Base-by-base conservation (phyloP, 2,797 vertebrate genomes). In the Cyclopterus lumpus region DNA sequence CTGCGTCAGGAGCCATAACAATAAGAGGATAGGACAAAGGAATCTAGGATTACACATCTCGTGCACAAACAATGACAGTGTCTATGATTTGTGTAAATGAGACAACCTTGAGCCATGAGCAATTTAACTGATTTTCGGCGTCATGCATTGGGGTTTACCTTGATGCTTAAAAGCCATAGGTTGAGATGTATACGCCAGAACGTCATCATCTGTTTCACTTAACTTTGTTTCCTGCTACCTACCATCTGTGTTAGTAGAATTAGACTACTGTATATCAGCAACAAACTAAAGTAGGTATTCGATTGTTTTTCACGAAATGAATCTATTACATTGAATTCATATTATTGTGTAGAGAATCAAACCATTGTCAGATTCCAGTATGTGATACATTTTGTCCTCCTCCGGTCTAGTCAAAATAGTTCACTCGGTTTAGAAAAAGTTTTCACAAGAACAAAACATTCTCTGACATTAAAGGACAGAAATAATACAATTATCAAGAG, bases 41-140 rank as follows among this genome's bases (percentile, higher is more conserved):
- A 86, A 87, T 86, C 73, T 80, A 73, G 88, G 88, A 90, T 92
- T 92, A 92, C 77, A 83, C 72, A 80, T 79, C 70, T 87, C 64
- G 75, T 54, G 71, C 57, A 54, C 83, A 88, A 91, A 93, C 88
- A 92, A 79, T 81, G 64, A 82, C 61, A 16, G 67, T 77, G 73
- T 59, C 49, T 5, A 55, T 86, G 88, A 91, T 88, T 75, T 77
- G 77, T 77, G 79, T 69, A 82, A 87, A 87, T 82, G 82, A 83
- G 81, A 86, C 82, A 83, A 81, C 90, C 89, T 90, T 90, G 88
- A 91, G 86, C 80, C 61, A 48, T 12, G 46, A 77, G 62, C 75
- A 38, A 67, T 71, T 69, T 38, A 84, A 87, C 67, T 74, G 6
- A 67, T 82, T 77, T 84, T 88, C 83, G 78, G 79, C 62, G 74